Evolutionary conservation across 2,797 vertebrate genomes (phyloP), one percentile per base, ranked within the genome.

Genomic region (Danio choprae): DNA sequence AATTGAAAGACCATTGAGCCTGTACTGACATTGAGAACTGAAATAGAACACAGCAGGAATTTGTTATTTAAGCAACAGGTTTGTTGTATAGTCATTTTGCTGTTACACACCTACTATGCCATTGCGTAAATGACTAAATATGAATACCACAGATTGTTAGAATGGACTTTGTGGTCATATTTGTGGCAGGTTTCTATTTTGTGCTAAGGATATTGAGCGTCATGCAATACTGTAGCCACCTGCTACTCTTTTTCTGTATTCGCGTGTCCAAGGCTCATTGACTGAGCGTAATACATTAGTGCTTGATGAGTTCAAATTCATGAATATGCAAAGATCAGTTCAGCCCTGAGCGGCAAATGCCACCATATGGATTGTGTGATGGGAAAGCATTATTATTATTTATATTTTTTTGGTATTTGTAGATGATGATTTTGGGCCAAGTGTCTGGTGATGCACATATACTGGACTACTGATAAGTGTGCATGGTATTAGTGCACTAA

Each of bases 211-310:
- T 40, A 29, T 36, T 15, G 64, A 64, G 46, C 18, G 68, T 36
- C 20, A 83, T 44, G 16, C 41, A 11, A 43, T 18, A 59, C 51
- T n/a, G 4, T 44, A 50, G 38, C 74, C 68, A 73, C 20, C 41
- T 77, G 43, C 18, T 73, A 51, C 36, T 59, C 63, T 40, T 59
- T 71, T 71, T 29, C 53, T 83, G 11, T 59, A 60, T 38, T 56
- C 13, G 9, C 3, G 41, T 41, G 64, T 63, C 22, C 16, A 12
- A 29, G 51, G 36, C 16, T 67, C 53, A 69, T 69, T 50, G 75
- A 68, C 64, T 15, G 74, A 43, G 38, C 75, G 59, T 46, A 36
- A 86, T 85, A 29, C 76, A 88, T 91, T 46, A 71, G 87, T 86
- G 85, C 71, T 85, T 81, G 83, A 87, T 75, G 79, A 83, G 82